A percentile compares a stretch with the other conserved stretches of the same genome.
Evolutionary conservation across 1,140 invertebrate species (phyloP).

Genomic region (Panonychus citri): DNA sequence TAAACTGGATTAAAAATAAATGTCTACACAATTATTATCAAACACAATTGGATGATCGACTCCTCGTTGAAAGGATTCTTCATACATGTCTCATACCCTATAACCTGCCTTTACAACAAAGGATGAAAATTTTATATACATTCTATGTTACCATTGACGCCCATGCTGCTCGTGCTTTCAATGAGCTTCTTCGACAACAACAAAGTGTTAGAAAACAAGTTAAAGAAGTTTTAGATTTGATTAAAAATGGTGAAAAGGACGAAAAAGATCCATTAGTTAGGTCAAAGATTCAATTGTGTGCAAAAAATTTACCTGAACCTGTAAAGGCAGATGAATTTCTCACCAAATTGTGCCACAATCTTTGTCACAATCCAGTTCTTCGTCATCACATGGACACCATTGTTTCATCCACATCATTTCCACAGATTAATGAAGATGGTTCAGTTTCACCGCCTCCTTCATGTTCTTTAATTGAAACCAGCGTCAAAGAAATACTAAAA

Average conservation of each 20-base stretch:
- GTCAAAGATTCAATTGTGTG: conserved; percentile 12
- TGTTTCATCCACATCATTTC: conserved; percentile 12
- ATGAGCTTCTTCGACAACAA: conserved; percentile 75
- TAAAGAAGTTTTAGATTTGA: conserved; percentile 56
- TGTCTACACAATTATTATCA: conserved; percentile 80
- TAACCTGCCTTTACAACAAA: conserved; percentile 49
- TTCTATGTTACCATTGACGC: conserved; percentile 77
- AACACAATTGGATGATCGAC: conserved; percentile 42
- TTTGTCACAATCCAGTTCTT: conserved; percentile 47
- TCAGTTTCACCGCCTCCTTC: conserved; percentile 38
- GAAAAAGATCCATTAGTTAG: conserved; percentile 12
- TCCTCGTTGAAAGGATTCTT: conserved; percentile 75
- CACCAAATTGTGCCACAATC: conserved; percentile 60
- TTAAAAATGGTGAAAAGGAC: conserved; percentile 24
- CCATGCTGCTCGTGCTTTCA: conserved; percentile 45
- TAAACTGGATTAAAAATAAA: conserved; percentile 81
- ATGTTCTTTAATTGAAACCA: conserved; percentile 8
- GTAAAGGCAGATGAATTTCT: conserved; percentile 77
- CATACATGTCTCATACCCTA: conserved; percentile 90
- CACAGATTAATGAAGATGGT: conserved; percentile 27
- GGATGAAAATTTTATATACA: conserved; percentile 80
- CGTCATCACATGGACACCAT: conserved; percentile 14
- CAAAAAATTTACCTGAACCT: conserved; percentile 49
- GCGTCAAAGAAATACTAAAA: conserved; percentile 48
- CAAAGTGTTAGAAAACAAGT: conserved; percentile 56